Conservation (phyloP, 2,888 invertebrate genomes). For the Callosobruchus maculatus region DNA sequence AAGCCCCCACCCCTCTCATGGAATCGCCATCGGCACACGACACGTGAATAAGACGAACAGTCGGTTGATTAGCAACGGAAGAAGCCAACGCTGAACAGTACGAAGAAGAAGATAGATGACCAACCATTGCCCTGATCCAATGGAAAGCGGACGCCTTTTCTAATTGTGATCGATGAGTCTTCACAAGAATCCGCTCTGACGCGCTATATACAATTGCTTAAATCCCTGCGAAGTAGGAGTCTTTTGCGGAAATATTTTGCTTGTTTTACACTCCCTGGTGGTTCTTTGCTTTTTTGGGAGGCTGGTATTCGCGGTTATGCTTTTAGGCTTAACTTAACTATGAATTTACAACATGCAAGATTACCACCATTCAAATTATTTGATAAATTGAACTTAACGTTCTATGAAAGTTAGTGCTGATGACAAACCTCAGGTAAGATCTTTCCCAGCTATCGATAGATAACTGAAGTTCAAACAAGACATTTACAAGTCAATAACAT, state of each 20-base stretch:
- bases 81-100: constrained; percentile 9
- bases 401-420: too few species aligned
- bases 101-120: constrained; percentile 32
- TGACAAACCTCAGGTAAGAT: too few species aligned
- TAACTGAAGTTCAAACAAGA: too few species aligned
- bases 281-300: not conserved
- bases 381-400: too few species aligned
- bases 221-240: not conserved
- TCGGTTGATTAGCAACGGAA: constrained; percentile 28
- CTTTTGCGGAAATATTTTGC: not conserved
- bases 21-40: not conserved
- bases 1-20: not conserved
- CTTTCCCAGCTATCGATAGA: too few species aligned
- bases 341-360: too few species aligned
- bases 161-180: constrained; percentile 32
- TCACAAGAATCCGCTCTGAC: not conserved
- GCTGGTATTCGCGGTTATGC: too few species aligned
- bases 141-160: constrained; percentile 27
- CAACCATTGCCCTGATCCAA: constrained; percentile 23
- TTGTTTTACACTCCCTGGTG: not conserved
- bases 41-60: constrained; percentile 18
- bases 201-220: not conserved
- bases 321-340: too few species aligned
- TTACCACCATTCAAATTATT: too few species aligned
- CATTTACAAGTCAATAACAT: too few species aligned